These are phyloP conservation scores for Allolobophora icterica DNA, from an alignment of 2,888 invertebrate species.

Conservation along the genomic window DNA sequence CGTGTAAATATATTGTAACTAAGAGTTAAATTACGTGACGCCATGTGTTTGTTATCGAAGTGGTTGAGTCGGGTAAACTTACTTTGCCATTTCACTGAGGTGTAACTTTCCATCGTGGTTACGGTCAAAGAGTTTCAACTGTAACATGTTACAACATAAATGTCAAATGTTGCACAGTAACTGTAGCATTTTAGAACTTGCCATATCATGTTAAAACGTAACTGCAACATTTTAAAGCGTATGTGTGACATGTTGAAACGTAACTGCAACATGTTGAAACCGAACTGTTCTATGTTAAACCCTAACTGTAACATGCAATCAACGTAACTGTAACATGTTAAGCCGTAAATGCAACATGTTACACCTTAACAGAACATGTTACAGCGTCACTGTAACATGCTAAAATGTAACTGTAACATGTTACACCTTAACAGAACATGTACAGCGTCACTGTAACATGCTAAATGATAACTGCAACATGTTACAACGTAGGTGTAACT, in stretches of 20 bases:
- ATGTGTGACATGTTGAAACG: constrained; percentile 70
- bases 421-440: too few species aligned
- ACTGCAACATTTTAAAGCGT: too few species aligned
- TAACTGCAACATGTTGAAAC: too few species aligned
- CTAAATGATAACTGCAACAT: neutral
- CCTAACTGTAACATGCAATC: neutral
- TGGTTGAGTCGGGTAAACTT: constrained; percentile 57
- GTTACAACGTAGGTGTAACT: neutral
- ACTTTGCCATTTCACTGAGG: constrained; percentile 95
- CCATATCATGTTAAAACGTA: too few species aligned
- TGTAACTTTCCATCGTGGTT: constrained; percentile 92
- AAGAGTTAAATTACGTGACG: too few species aligned
- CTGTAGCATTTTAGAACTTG: too few species aligned
- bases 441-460: neutral
- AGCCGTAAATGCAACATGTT: too few species aligned
- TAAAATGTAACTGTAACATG: too few species aligned
- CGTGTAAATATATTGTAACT: too few species aligned
- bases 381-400: too few species aligned
- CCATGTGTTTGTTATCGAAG: neutral
- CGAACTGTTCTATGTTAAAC: neutral
- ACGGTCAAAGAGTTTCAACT: constrained; percentile 92
- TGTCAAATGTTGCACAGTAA: too few species aligned
- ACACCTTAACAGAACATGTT: too few species aligned
- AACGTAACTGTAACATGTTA: neutral
- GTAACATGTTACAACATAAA: constrained; percentile 50